Evolutionary conservation across 2,888 invertebrate species (phyloP).

Genomic region (Sinhomidia bicolor): DNA sequence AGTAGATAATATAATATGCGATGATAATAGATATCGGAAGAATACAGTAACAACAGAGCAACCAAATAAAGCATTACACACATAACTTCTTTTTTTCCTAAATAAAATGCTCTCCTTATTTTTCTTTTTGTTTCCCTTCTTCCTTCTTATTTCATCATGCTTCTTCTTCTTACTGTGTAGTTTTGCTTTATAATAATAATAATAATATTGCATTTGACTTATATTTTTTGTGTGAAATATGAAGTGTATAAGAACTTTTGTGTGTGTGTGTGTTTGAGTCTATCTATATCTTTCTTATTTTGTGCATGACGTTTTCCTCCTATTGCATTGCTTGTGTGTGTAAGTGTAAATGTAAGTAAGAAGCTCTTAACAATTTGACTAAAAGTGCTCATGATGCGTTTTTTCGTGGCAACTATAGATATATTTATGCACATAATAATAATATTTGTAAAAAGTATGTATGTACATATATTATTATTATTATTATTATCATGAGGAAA

Average conservation of each 20-base stretch:
- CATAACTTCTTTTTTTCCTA: background rate
- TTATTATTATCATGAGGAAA: slow-evolving; percentile 26
- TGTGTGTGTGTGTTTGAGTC: background rate
- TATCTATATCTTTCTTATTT: slow-evolving; percentile 12
- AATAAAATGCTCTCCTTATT: slow-evolving; percentile 20
- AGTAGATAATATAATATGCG: background rate
- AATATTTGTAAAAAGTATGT: too few relatives aligned
- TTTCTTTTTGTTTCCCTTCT: slow-evolving; percentile 14
- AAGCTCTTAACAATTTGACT: slow-evolving; percentile 35
- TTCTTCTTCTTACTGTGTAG: background rate
- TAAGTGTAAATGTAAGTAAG: slow-evolving; percentile 23
- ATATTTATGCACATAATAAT: slow-evolving; percentile 28
- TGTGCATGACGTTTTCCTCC: slow-evolving; percentile 23
- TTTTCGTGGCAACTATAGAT: background rate
- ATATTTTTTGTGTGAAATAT: background rate
- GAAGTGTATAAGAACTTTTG: background rate
- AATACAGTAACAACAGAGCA: background rate
- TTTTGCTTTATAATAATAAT: slow-evolving; percentile 20
- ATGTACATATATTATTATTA: background rate
- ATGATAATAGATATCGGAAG: slow-evolving; percentile 12
- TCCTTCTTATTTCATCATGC: slow-evolving; percentile 23
- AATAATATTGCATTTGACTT: background rate
- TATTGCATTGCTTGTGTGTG: background rate
- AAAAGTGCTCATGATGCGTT: slow-evolving; percentile 60
- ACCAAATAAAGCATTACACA: background rate